Conservation (phyloP, 2,113 vertebrate genomes). For the Ctenomys sociabilis region DNA sequence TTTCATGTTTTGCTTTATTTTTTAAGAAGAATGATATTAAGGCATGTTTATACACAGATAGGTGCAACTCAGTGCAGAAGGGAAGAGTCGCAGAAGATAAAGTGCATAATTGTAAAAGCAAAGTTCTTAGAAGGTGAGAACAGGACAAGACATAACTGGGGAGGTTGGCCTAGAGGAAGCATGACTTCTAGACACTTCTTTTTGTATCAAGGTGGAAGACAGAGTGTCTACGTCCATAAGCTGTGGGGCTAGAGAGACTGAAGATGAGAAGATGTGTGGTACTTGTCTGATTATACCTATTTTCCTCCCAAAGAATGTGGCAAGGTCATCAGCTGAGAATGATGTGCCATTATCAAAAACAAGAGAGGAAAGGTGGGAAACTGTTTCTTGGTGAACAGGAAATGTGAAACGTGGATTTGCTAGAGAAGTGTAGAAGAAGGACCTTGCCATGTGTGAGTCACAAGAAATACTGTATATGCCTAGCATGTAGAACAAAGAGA, state of each 20-base stretch:
- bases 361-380: not conserved
- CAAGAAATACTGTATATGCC: not conserved
- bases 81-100: not conserved
- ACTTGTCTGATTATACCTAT: not conserved
- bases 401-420: not conserved
- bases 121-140: slow-evolving; percentile 43
- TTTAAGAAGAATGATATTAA: slow-evolving; percentile 16
- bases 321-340: slow-evolving; percentile 41
- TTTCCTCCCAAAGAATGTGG: slow-evolving; percentile 41
- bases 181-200: slow-evolving; percentile 11
- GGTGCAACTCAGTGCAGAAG: not conserved
- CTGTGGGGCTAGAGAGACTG: not conserved
- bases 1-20: not conserved
- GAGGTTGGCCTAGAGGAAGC: not conserved
- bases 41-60: not conserved
- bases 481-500: not conserved
- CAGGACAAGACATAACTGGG: not conserved
- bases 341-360: not conserved
- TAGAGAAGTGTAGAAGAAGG: not conserved
- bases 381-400: not conserved
- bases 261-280: not conserved
- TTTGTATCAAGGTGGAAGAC: not conserved
- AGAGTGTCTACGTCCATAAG: slow-evolving; percentile 15
- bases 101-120: slow-evolving; percentile 1
- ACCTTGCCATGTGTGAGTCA: not conserved